Conservation (phyloP, 2,888 invertebrate genomes). For the Isoperla grammatica region DNA sequence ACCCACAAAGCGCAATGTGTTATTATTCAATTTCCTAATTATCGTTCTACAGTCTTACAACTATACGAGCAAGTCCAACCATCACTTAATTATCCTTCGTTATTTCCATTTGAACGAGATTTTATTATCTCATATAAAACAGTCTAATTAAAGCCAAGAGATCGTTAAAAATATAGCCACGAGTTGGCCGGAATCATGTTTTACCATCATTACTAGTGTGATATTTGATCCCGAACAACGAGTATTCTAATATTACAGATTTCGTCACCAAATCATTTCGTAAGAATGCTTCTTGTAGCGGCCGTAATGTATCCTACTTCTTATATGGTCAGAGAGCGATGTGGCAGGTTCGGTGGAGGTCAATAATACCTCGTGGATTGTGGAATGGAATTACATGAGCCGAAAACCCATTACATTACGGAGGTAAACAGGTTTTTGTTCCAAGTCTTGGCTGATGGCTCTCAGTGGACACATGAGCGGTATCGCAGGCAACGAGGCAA, state of each 20-base stretch:
- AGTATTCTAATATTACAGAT: not conserved
- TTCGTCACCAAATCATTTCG: too few relatives aligned
- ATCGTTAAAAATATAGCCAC: too few relatives aligned
- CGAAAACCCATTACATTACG: constrained; percentile 7
- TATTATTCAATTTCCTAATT: too few relatives aligned
- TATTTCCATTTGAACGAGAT: too few relatives aligned
- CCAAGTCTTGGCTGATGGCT: not conserved
- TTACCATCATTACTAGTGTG: too few relatives aligned
- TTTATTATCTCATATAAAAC: too few relatives aligned
- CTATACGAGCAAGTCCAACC: too few relatives aligned
- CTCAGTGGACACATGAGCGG: not conserved
- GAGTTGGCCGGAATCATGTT: too few relatives aligned
- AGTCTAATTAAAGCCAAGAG: too few relatives aligned
- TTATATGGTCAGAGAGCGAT: constrained; percentile 6
- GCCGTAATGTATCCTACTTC: constrained; percentile 5
- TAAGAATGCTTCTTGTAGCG: constrained; percentile 3
- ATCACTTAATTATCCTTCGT: too few relatives aligned
- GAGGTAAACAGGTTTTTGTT: constrained; percentile 17
- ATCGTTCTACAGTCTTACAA: too few relatives aligned
- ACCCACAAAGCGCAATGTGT: too few relatives aligned
- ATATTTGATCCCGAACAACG: constrained; percentile 6
- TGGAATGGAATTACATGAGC: constrained; percentile 11
- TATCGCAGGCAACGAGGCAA: not conserved
- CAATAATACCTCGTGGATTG: constrained; percentile 10
- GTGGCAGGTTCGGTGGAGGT: constrained; percentile 13